A percentile compares a stretch with the other conserved stretches of the same genome.
These are phyloP conservation scores for Ephydatia muelleri DNA, from an alignment of 37 sponge, comb jelly and placozoan species.

Conservation along the genomic window DNA sequence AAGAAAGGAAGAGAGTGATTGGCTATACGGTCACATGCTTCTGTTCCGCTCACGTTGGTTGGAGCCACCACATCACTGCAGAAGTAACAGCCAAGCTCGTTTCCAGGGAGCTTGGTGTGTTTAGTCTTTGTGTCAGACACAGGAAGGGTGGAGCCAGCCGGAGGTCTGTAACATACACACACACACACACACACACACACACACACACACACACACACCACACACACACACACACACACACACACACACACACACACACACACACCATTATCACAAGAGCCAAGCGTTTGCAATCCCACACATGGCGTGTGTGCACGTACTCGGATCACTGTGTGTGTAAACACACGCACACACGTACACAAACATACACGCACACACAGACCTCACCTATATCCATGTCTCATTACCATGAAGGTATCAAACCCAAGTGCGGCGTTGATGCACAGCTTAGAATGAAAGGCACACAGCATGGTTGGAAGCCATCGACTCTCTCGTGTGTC, in stretches of 20 bases:
- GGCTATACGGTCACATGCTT: no score
- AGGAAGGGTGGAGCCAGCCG: constrained; percentile 8
- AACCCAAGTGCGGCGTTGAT: constrained; percentile 98
- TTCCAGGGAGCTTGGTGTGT: constrained; percentile 64
- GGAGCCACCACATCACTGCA: constrained; percentile 99
- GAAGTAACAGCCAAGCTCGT: constrained; percentile 94
- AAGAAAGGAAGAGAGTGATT: no score
- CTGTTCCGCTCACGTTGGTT: constrained; percentile 91
- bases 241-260: no score
- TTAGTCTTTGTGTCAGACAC: neutral
- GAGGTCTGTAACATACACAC: no score
- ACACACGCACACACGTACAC: neutral
- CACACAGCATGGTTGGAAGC: constrained; percentile 85
- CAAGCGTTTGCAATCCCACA: no score
- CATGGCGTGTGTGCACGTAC: no score
- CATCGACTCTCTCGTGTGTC: constrained; percentile 96
- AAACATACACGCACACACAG: neutral
- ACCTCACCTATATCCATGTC: constrained; percentile 79
- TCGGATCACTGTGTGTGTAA: no score
- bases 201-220: no score
- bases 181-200: neutral
- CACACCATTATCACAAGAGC: no score
- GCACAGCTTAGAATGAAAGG: constrained; percentile 65
- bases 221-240: no score
- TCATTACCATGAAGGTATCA: constrained; percentile 98